Conservation (phyloP, 2,797 vertebrate genomes). For the Xerus rutilus region DNA sequence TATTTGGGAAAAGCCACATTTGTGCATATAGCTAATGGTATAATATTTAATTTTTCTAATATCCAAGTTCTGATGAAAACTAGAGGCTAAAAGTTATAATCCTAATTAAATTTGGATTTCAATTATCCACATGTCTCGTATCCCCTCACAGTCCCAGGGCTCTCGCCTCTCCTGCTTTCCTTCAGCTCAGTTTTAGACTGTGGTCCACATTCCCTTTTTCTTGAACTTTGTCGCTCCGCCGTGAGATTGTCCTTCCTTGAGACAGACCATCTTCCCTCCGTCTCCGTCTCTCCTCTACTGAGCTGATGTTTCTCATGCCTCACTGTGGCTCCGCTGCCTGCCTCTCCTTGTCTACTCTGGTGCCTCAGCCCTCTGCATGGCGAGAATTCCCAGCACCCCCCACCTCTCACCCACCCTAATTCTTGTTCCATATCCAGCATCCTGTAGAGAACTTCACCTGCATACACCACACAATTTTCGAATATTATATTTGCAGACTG, state of each 20-base stretch:
- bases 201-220: no score
- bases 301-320: no score
- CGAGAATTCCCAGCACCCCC: no score
- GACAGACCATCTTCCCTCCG: not conserved
- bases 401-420: not conserved
- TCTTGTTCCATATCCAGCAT: accelerated
- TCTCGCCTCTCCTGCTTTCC: no score
- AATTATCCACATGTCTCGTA: accelerated
- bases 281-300: not conserved
- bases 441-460: not conserved
- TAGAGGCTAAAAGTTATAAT: not conserved
- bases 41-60: not conserved
- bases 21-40: no score
- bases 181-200: no score
- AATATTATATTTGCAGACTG: not conserved
- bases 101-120: not conserved
- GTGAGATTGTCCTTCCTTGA: not conserved
- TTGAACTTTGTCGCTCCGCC: not conserved
- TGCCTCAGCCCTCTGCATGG: no score
- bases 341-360: not conserved
- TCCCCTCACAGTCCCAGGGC: not conserved
- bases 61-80: not conserved
- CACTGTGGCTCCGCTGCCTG: accelerated
- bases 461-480: not conserved
- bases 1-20: not conserved